Evolutionary conservation across 2,888 invertebrate genomes (phyloP).

Genomic region (Nephrotoma flavescens): DNA sequence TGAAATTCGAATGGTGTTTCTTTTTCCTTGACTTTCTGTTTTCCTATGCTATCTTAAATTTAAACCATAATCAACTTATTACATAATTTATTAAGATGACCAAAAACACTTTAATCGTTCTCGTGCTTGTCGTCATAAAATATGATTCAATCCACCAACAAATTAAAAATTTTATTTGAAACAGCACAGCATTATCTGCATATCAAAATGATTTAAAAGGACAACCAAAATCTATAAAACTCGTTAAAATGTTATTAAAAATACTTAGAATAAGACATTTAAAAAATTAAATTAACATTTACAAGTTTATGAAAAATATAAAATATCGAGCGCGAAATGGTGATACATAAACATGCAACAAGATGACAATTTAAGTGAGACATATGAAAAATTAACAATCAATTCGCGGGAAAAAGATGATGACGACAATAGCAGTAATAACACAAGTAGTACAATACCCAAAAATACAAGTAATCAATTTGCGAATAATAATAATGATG

Average conservation of each 20-base stretch:
- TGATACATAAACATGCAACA: neutral
- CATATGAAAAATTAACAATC: neutral
- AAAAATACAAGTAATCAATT: neutral
- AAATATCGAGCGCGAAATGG: neutral
- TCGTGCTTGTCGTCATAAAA: neutral
- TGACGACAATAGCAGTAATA: neutral
- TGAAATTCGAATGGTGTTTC: too few relatives aligned
- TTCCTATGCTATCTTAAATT: too few relatives aligned
- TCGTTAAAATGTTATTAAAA: neutral
- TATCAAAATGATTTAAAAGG: neutral
- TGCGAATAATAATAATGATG: neutral
- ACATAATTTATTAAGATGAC: too few relatives aligned
- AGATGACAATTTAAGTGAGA: constrained; percentile 5
- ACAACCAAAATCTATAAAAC: neutral
- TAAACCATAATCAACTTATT: too few relatives aligned
- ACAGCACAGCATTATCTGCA: neutral
- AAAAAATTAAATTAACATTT: neutral
- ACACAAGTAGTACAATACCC: neutral
- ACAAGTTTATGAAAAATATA: neutral
- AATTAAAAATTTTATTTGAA: neutral
- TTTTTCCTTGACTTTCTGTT: too few relatives aligned
- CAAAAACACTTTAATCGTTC: too few relatives aligned
- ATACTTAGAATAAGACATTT: neutral
- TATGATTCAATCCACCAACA: neutral
- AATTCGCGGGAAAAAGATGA: neutral